Conservation (phyloP, 2,888 invertebrate genomes). For the Stegophylla sp. region DNA sequence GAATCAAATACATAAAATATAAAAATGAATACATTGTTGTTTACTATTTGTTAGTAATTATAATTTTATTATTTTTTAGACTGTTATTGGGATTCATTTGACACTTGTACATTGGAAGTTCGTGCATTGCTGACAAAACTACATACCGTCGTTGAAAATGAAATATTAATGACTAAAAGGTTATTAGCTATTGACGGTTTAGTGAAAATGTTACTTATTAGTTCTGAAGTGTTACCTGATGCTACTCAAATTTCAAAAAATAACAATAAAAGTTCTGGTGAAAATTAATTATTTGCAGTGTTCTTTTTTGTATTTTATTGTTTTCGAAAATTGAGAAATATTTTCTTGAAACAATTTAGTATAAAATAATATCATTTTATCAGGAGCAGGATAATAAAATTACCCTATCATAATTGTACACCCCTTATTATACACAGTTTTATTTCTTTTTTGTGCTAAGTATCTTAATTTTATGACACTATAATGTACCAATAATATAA, state of each 20-base stretch:
- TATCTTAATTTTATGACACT: too few species aligned
- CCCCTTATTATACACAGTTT: too few species aligned
- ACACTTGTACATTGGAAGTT: constrained; percentile 21
- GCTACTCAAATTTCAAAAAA: neutral
- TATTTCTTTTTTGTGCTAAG: too few species aligned
- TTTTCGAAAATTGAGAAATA: too few species aligned
- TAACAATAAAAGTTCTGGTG: constrained; percentile 32
- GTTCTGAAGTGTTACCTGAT: constrained; percentile 49
- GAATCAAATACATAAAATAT: too few species aligned
- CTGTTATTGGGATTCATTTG: constrained; percentile 55
- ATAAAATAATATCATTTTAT: too few species aligned
- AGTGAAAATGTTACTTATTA: constrained; percentile 54
- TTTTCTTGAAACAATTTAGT: too few species aligned
- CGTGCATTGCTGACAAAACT: constrained; percentile 44
- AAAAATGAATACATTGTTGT: neutral
- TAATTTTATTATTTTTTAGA: constrained; percentile 32
- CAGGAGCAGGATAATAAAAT: too few species aligned
- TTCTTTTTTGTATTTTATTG: constrained; percentile 22
- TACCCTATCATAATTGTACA: too few species aligned
- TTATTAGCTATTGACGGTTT: constrained; percentile 47
- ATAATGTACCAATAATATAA: too few species aligned
- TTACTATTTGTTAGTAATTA: neutral
- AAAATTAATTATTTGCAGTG: neutral
- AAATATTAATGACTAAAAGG: constrained; percentile 46
- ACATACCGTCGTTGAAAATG: constrained; percentile 44